Evolutionary conservation across 2,797 vertebrate genomes (phyloP).

Genomic region (Anabacerthia variegaticeps): DNA sequence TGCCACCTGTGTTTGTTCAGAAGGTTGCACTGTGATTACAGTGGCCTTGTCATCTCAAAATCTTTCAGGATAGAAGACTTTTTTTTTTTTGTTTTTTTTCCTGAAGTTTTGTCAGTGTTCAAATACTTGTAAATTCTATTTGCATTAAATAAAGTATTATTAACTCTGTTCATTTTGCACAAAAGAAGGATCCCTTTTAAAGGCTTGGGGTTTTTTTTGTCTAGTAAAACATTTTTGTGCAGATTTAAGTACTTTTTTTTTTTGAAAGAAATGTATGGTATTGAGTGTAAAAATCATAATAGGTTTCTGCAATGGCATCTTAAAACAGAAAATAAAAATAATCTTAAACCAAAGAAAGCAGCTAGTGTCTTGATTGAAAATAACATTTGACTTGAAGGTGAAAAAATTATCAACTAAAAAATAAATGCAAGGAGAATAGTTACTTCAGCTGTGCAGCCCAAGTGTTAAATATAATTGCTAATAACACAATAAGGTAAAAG

Average conservation of each 20-base stretch:
- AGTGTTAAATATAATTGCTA: not conserved
- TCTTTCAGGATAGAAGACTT: not conserved
- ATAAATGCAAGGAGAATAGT: not conserved
- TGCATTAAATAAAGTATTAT: slow-evolving; percentile 53
- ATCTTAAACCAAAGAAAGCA: slow-evolving; percentile 53
- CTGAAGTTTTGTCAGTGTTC: slow-evolving; percentile 13
- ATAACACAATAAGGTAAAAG: not conserved
- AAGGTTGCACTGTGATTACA: not conserved
- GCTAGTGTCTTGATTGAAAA: slow-evolving; percentile 55
- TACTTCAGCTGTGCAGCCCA: not conserved
- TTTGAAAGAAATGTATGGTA: not conserved
- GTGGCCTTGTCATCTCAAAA: slow-evolving; percentile 13
- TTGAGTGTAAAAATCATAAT: slow-evolving; percentile 7
- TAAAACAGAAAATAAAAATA: slow-evolving; percentile 54
- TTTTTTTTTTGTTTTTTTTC: not conserved
- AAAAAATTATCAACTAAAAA: not conserved
- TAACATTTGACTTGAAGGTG: not conserved
- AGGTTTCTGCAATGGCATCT: slow-evolving; percentile 26
- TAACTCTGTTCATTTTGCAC: not conserved
- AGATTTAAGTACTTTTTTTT: not conserved
- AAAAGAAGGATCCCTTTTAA: not conserved
- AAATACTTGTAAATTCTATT: slow-evolving; percentile 46
- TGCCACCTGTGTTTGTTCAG: not conserved
- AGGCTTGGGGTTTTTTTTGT: not conserved
- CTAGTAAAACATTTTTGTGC: slow-evolving; percentile 17